Evolutionary conservation across 2,113 vertebrate species (phyloP).

Genomic region (Xyrauchen texanus): DNA sequence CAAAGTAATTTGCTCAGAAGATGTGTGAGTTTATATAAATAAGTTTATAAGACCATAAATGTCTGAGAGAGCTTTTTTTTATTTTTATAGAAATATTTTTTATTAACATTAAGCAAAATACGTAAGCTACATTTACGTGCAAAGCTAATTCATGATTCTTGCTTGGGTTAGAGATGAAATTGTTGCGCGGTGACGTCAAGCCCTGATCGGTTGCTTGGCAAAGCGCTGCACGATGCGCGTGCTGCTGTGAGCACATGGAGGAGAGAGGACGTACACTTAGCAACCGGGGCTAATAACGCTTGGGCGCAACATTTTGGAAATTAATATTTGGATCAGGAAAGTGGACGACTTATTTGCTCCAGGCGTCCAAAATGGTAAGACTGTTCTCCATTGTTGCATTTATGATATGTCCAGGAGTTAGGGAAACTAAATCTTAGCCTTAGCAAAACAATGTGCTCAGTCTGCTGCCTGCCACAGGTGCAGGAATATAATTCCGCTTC

Average conservation of each 20-base stretch:
- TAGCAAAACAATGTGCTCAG: conserved; percentile 23
- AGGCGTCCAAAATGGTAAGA: conserved; percentile 26
- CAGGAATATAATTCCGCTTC: not conserved
- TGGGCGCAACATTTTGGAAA: not conserved
- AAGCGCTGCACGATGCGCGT: conserved; percentile 19
- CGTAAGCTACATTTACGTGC: not conserved
- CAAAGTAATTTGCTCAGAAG: no score
- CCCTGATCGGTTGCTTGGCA: not conserved
- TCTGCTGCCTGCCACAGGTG: conserved; percentile 26
- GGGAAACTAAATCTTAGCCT: conserved; percentile 12
- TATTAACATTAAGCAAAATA: not conserved
- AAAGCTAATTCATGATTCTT: not conserved
- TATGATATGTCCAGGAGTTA: not conserved
- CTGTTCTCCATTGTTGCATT: not conserved
- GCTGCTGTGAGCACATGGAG: conserved; percentile 46
- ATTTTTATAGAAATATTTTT: not conserved
- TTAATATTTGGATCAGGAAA: not conserved
- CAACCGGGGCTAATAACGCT: conserved; percentile 32
- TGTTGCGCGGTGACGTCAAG: conserved; percentile 44
- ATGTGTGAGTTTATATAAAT: no score
- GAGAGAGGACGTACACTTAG: conserved; percentile 39
- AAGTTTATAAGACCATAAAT: no score
- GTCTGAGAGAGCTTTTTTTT: no score
- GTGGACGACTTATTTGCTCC: not conserved
- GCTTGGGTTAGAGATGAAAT: not conserved